These are phyloP conservation scores for Pemphigus obesinymphae DNA, from an alignment of 1,140 invertebrate species.

Conservation along the genomic window DNA sequence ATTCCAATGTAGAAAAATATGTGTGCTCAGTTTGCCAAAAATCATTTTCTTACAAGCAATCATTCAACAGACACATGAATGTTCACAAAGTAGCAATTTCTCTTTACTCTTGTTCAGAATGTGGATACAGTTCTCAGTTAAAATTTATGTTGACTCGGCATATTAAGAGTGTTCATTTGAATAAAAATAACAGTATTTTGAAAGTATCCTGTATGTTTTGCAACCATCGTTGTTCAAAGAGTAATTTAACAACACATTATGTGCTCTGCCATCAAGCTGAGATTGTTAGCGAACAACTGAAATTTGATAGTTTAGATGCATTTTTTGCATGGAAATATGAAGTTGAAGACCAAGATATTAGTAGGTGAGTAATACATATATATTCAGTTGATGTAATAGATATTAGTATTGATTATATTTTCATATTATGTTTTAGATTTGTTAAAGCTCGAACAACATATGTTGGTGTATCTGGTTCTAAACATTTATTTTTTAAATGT, in stretches of 20 bases:
- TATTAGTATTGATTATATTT: background rate
- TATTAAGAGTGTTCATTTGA: constrained; percentile 9
- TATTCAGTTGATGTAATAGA: background rate
- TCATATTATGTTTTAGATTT: constrained; percentile 2
- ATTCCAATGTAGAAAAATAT: constrained; percentile 6
- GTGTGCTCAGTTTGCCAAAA: background rate
- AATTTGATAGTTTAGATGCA: constrained; percentile 16
- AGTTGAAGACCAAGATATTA: constrained; percentile 33
- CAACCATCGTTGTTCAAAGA: constrained; percentile 4
- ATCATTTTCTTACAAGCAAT: constrained; percentile 28
- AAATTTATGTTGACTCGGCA: constrained; percentile 23
- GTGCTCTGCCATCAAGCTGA: constrained; percentile 8
- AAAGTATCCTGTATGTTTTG: constrained; percentile 20
- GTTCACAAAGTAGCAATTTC: constrained; percentile 20
- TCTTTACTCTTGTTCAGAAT: constrained; percentile 15
- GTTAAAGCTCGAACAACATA: constrained; percentile 31
- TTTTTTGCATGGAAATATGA: constrained; percentile 29
- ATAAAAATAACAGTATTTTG: background rate
- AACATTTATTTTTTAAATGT: constrained; percentile 39
- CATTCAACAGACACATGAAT: constrained; percentile 33
- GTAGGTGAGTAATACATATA: background rate
- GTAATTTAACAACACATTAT: constrained; percentile 17
- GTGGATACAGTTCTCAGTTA: constrained; percentile 25
- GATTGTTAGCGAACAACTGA: constrained; percentile 10
- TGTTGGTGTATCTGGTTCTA: constrained; percentile 26